Evolutionary conservation across 2,797 vertebrate species (phyloP), one percentile per base, ranked within the genome.

Genomic region (Xenentodon cancila): DNA sequence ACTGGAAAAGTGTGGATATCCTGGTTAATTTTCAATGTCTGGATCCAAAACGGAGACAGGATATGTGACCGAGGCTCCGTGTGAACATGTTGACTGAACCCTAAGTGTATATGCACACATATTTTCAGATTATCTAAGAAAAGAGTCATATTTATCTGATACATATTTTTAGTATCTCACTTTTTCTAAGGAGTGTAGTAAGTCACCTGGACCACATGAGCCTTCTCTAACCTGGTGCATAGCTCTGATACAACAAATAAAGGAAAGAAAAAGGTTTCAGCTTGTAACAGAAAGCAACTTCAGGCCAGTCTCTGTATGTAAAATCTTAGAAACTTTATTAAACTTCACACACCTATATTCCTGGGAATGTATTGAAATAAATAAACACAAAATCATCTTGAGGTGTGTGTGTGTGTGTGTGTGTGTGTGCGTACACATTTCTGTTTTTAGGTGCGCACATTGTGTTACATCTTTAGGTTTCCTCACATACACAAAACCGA

Each of bases 351-450:
- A 80, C 25, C 73, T 84, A 77, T 88, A 60, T 88, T 94, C 91
- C 92, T 93, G 92, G 93, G 76, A 90, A 91, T 90, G 79, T 77
- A 80, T 82, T 81, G 79, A 90, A 92, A 94, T 93, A 91, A 92
- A 91, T 92, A 85, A 92, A 91, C 89, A 92, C 77, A 87, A 74
- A 86, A 77, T 77, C 80, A 77, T 77, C 77, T 73, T 73, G 57
- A 59, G 81, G 86, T 75, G 73, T 65, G 75, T 73, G 73, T n/a
- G n/a, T n/a, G n/a, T n/a, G n/a, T n/a, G n/a, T n/a, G n/a, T n/a
- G n/a, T n/a, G n/a, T n/a, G 86, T 75, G 73, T 65, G 75, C 73
- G 73, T 83, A 75, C 61, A 73, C 60, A 59, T 51, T 55, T 70
- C 77, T 65, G 18, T 58, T 69, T 77, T 77, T 68, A 55, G 51